Evolutionary conservation across 2,888 invertebrate species (phyloP).

Genomic region (Cheilosia scutellata): DNA sequence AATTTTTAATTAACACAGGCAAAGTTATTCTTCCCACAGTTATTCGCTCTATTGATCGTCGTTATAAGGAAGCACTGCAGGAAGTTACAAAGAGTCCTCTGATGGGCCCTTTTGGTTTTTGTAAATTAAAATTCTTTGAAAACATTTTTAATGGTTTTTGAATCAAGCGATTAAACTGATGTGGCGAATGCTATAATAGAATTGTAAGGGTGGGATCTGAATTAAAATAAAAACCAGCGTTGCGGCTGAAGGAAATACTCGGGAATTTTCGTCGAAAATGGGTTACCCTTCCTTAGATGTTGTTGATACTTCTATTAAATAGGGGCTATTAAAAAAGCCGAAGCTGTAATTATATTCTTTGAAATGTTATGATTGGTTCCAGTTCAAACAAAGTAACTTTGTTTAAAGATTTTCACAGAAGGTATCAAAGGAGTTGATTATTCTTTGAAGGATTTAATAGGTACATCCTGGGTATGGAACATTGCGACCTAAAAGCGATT

Average conservation of each 20-base stretch:
- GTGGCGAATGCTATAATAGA: conserved; percentile 4
- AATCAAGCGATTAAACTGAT: conserved; percentile 40
- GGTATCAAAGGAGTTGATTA: too few relatives aligned
- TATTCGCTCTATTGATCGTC: conserved; percentile 10
- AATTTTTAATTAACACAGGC: conserved; percentile 43
- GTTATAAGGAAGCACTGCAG: conserved; percentile 1
- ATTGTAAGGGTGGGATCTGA: conserved; percentile 15
- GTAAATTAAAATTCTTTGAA: conserved; percentile 33
- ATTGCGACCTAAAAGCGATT: too few relatives aligned
- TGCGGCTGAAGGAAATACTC: background rate
- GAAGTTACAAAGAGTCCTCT: conserved; percentile 10
- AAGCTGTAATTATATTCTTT: background rate
- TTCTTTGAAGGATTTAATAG: too few relatives aligned
- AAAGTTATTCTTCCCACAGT: conserved; percentile 4
- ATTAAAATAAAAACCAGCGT: background rate
- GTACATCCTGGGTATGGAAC: too few relatives aligned
- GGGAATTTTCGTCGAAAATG: background rate
- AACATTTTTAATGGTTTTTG: conserved; percentile 38
- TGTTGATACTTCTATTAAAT: too few relatives aligned
- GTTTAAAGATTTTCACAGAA: too few relatives aligned
- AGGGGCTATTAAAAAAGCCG: background rate
- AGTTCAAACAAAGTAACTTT: too few relatives aligned
- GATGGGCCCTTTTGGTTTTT: conserved; percentile 10
- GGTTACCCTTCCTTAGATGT: background rate
- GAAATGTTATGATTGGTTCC: background rate